phyloP scores from a whole-genome alignment of 2,888 invertebrate species.

The Diploptera punctata region DNA sequence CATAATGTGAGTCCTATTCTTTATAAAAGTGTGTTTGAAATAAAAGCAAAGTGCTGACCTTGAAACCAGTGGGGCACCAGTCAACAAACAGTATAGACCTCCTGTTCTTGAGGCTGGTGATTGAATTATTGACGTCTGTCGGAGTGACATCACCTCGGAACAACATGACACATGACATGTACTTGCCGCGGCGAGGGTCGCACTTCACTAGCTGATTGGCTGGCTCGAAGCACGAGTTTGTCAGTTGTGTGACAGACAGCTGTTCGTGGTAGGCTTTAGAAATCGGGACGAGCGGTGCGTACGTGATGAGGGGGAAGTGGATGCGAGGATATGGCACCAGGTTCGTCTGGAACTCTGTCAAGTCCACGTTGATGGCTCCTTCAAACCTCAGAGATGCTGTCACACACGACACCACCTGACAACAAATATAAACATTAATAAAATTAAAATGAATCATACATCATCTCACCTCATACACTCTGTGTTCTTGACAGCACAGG shows the following conservation, averaged over 20 bases:
- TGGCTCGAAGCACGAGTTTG: conserved; percentile 95
- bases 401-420: conserved; percentile 70
- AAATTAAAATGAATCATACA: no score
- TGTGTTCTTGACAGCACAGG: no score
- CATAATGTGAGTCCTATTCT: no score
- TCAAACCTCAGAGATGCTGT: conserved; percentile 77
- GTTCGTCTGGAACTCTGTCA: conserved; percentile 68
- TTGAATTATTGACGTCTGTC: background rate
- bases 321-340: conserved; percentile 70
- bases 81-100: no score
- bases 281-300: conserved; percentile 69
- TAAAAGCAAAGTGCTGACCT: no score
- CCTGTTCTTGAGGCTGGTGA: background rate
- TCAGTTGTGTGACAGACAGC: conserved; percentile 89
- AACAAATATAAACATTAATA: no score
- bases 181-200: conserved; percentile 91
- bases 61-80: no score
- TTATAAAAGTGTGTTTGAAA: no score
- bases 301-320: conserved; percentile 65
- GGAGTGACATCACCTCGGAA: conserved; percentile 43
- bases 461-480: no score
- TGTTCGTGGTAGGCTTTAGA: conserved; percentile 96
- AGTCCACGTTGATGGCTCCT: no score
- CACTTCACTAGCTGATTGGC: conserved; percentile 97
- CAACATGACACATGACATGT: conserved; percentile 96